Conservation (phyloP, 2,888 invertebrate species). For the Antheraea assamensis region DNA sequence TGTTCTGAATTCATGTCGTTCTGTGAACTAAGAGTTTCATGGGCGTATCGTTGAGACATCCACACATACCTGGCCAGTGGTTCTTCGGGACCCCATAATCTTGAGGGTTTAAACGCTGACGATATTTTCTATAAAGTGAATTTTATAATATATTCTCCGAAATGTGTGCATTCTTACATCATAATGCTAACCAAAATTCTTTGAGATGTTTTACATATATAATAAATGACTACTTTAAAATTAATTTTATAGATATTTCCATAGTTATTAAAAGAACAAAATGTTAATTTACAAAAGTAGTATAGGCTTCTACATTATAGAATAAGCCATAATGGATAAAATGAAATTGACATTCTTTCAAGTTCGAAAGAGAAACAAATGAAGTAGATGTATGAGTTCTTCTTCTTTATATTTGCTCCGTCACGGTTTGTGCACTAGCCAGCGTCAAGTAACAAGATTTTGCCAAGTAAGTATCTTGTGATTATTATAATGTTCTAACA, state of each 20-base stretch:
- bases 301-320: not conserved
- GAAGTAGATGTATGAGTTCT: not conserved
- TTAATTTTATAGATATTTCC: too few relatives aligned
- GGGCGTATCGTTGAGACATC: slow-evolving; percentile 72
- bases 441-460: too few relatives aligned
- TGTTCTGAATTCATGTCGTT: slow-evolving; percentile 56
- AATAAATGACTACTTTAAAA: not conserved
- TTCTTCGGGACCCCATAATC: slow-evolving; percentile 76
- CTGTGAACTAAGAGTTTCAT: slow-evolving; percentile 58
- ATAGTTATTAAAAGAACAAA: not conserved
- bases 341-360: not conserved
- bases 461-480: too few relatives aligned
- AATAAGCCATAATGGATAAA: not conserved
- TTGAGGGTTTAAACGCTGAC: slow-evolving; percentile 70
- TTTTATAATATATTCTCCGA: slow-evolving; percentile 9
- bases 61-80: slow-evolving; percentile 73
- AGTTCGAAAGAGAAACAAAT: not conserved
- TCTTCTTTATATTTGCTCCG: too few relatives aligned
- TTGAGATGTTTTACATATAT: not conserved
- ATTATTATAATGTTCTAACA: too few relatives aligned
- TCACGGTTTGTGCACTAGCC: too few relatives aligned
- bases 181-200: too few relatives aligned
- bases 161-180: not conserved
- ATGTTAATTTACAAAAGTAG: not conserved
- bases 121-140: slow-evolving; percentile 63